A percentile compares a stretch with the other conserved stretches of the same genome.
phyloP scores from a whole-genome alignment of 2,113 vertebrate genomes.

The Furnarius figulus region DNA sequence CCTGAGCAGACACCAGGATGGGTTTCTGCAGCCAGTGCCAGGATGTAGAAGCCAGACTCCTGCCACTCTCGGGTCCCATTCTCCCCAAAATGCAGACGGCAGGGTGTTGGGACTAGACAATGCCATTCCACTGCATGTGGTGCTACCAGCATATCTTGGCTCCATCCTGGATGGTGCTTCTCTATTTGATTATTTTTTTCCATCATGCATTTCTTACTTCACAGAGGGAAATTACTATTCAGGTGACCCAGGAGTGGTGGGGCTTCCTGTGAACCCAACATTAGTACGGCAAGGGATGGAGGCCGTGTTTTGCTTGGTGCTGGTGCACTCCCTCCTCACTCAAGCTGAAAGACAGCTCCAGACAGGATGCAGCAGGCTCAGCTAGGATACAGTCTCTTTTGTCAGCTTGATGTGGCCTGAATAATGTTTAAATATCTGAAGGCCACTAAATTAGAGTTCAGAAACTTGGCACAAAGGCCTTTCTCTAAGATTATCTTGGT shows the following conservation, averaged over 20 bases:
- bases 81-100: neutral
- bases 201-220: neutral
- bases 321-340: neutral
- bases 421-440: slow-evolving; percentile 45
- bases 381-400: slow-evolving; percentile 4
- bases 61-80: accelerated
- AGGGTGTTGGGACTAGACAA: neutral
- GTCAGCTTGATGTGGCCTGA: slow-evolving; percentile 22
- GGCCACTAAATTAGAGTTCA: slow-evolving; percentile 9
- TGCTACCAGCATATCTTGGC: accelerated
- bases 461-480: slow-evolving; percentile 9
- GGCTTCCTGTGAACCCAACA: accelerated
- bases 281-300: neutral
- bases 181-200: neutral
- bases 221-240: neutral
- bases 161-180: accelerated
- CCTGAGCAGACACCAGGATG: neutral
- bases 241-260: neutral
- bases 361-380: neutral
- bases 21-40: neutral
- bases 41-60: neutral
- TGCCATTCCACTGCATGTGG: accelerated
- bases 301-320: neutral
- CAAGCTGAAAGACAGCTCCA: neutral
- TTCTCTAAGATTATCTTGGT: slow-evolving; percentile 34